Conservation (phyloP, 2,113 vertebrate genomes). For the Motacilla tschutschensis region DNA sequence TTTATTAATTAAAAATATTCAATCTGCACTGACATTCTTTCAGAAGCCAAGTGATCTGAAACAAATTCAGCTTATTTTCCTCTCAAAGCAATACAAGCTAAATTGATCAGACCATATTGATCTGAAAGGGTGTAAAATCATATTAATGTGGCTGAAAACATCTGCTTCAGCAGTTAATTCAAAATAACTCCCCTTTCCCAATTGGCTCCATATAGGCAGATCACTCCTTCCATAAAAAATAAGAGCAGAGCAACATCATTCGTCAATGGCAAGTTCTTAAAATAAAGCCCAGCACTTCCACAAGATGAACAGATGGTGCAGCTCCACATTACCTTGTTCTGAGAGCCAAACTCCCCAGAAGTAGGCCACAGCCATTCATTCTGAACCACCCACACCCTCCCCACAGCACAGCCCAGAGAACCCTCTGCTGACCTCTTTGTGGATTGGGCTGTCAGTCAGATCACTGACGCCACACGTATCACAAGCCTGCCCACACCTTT, state of each 20-base stretch:
- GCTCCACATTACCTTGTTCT: slow-evolving; percentile 7
- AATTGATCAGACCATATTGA: not conserved
- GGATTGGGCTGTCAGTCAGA: not conserved
- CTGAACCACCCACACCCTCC: slow-evolving; percentile 8
- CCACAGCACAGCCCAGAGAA: not conserved
- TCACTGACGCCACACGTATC: not conserved
- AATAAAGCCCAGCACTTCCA: slow-evolving; percentile 39
- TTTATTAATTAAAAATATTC: not conserved
- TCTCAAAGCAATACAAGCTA: not conserved
- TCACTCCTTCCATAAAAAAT: not conserved
- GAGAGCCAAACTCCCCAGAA: not conserved
- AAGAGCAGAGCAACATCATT: not conserved
- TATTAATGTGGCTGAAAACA: slow-evolving; percentile 12
- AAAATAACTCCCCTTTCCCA: not conserved
- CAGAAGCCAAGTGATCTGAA: slow-evolving; percentile 9
- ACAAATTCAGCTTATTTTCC: slow-evolving; percentile 4
- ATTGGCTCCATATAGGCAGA: not conserved
- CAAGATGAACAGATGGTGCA: slow-evolving; percentile 43
- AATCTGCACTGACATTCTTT: not conserved
- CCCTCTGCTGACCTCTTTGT: not conserved
- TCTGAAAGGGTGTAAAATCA: not conserved
- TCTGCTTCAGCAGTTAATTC: slow-evolving; percentile 11
- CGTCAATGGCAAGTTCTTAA: not conserved
- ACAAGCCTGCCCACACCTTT: not conserved
- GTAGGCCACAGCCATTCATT: slow-evolving; percentile 58